Percentiles rank a stretch among this genome's conserved stretches.
phyloP scores from a whole-genome alignment of 2,113 vertebrate species.

The Hirundichthys speculiger region DNA sequence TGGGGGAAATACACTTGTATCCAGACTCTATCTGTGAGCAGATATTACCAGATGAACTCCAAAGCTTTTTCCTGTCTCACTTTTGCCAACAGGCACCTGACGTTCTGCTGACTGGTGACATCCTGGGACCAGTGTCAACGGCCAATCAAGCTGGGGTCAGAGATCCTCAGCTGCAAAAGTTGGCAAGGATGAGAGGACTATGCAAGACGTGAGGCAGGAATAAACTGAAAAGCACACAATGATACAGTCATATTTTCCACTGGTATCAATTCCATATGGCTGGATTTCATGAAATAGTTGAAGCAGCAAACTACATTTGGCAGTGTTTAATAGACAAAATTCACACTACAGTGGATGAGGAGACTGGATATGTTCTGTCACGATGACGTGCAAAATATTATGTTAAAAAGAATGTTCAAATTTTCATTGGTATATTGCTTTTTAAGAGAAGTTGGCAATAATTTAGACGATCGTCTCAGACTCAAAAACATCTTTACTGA shows the following conservation, averaged over 20 bases:
- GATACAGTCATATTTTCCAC: slow-evolving; percentile 81
- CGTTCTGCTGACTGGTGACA: slow-evolving; percentile 64
- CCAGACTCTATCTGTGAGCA: slow-evolving; percentile 60
- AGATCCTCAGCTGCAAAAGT: slow-evolving; percentile 61
- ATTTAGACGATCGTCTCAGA: background rate
- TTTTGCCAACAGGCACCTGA: slow-evolving; percentile 65
- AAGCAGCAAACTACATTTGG: slow-evolving; percentile 53
- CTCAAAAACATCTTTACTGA: background rate
- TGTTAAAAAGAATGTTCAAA: slow-evolving; percentile 27
- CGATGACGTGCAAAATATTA: slow-evolving; percentile 36
- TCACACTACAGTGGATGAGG: slow-evolving; percentile 47
- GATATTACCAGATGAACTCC: slow-evolving; percentile 61
- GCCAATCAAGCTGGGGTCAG: slow-evolving; percentile 50
- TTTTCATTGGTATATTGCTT: slow-evolving; percentile 12
- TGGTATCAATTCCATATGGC: slow-evolving; percentile 83
- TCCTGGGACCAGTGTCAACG: slow-evolving; percentile 59
- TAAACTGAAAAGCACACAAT: slow-evolving; percentile 52
- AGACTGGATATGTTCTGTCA: slow-evolving; percentile 36
- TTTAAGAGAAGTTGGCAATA: slow-evolving; percentile 7
- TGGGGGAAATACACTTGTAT: slow-evolving; percentile 53
- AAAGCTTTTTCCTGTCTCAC: slow-evolving; percentile 63
- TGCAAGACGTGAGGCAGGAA: slow-evolving; percentile 51
- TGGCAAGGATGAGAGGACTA: slow-evolving; percentile 47
- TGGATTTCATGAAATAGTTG: slow-evolving; percentile 71
- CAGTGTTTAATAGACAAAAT: slow-evolving; percentile 48